These are phyloP conservation scores for Onchidella celtica DNA, from an alignment of 2,888 invertebrate species.

Conservation along the genomic window DNA sequence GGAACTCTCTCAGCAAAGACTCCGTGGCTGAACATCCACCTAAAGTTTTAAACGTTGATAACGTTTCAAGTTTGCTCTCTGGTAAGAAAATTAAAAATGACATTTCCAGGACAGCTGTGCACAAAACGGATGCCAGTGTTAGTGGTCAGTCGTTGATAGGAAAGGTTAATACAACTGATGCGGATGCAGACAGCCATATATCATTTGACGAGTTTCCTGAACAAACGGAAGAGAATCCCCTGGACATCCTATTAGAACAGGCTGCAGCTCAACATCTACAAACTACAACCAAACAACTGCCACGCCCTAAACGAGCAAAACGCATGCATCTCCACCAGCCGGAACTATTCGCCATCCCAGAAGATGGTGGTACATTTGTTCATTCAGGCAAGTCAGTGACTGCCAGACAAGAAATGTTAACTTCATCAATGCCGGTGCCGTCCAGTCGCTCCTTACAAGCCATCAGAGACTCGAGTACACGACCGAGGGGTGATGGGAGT, in stretches of 20 bases:
- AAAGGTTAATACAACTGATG: neutral
- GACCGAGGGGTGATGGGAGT: neutral
- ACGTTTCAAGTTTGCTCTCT: neutral
- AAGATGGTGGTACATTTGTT: slow-evolving; percentile 22
- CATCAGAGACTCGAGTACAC: neutral
- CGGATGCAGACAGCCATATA: neutral
- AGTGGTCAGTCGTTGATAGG: too few relatives aligned
- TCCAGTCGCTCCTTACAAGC: neutral
- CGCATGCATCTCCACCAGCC: slow-evolving; percentile 42
- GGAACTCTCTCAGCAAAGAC: too few relatives aligned
- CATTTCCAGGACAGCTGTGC: too few relatives aligned
- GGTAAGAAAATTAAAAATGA: neutral
- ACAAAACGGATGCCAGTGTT: neutral
- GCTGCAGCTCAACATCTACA: neutral
- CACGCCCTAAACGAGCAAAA: slow-evolving; percentile 46
- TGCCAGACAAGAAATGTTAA: neutral
- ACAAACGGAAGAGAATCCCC: neutral
- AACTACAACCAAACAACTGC: neutral
- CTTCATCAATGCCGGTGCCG: neutral
- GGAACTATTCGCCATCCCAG: slow-evolving; percentile 37
- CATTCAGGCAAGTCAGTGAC: neutral
- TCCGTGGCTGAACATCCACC: neutral
- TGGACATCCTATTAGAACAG: neutral
- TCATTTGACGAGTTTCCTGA: too few relatives aligned
- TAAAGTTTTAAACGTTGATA: neutral